phyloP scores from a whole-genome alignment of 2,797 vertebrate genomes.

The Squalus acanthias region DNA sequence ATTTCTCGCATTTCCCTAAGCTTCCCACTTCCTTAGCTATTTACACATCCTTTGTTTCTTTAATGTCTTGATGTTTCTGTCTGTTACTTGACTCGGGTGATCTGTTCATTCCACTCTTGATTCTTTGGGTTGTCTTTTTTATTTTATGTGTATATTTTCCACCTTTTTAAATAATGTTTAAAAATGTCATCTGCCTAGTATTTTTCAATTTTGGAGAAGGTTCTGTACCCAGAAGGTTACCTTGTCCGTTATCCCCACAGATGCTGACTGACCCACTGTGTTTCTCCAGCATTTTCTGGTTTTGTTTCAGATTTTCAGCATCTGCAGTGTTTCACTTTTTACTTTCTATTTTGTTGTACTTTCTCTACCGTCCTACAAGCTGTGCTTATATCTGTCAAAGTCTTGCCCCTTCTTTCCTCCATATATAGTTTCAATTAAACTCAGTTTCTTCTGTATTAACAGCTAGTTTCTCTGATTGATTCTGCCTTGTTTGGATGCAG shows the following conservation, averaged over 20 bases:
- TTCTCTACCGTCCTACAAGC: not conserved
- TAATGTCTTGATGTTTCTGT: not conserved
- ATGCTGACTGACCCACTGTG: no score
- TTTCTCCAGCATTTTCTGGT: not conserved
- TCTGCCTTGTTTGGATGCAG: not conserved
- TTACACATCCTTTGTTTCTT: not conserved
- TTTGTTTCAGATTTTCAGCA: not conserved
- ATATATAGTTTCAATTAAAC: not conserved
- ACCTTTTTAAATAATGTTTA: no score
- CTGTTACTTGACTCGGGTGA: not conserved
- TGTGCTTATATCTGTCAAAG: not conserved
- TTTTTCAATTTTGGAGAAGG: no score
- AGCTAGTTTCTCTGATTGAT: not conserved
- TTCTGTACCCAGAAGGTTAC: no score
- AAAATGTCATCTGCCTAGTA: no score
- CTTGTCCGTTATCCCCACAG: no score
- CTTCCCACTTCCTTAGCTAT: not conserved
- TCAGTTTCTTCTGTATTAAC: not conserved
- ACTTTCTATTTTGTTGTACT: not conserved
- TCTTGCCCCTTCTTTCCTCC: not conserved
- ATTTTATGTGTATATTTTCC: no score
- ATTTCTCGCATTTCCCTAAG: not conserved
- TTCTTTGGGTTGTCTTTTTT: no score
- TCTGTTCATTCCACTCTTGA: not conserved
- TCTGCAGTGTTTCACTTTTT: not conserved